Evolutionary conservation across 2,113 vertebrate genomes (phyloP), one percentile per base, ranked within the genome.

Genomic region (Cathartes aura): DNA sequence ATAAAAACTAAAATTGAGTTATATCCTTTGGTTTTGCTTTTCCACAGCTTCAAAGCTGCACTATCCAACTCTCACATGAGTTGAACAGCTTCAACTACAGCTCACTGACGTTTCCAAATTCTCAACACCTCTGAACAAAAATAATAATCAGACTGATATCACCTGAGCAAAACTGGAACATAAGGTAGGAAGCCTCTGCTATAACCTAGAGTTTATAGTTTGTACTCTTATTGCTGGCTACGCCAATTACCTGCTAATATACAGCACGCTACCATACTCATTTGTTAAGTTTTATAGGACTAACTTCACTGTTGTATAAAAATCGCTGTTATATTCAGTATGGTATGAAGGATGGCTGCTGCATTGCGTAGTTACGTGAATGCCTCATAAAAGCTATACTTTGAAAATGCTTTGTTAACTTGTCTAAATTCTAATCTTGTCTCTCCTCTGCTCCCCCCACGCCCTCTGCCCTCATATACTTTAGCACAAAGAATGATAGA

Each of bases 331-430:
- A 2, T 20, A 32, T 40, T 82, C 52, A 45, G 5, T 22, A 45
- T 7, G 23, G 24, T 5, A 12, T 8, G 14, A 82, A 63, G 52
- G 68, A n/a, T 11, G 23, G 15, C 2, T 55, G 48, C 12, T 88
- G 43, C 16, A 38, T 23, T 72, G n/a, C 0, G 1, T 7, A 32
- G 36, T 26, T 11, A 30, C 11, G 16, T 1, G 2, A 87, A 30
- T 8, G 3, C 21, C 38, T 89, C 30, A 43, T 4, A 45, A 64
- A 64, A 59, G 26, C 48, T 47, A 1, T 12, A 82, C 4, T 71
- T 56, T 8, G 3, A 66, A 81, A 73, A 7, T 9, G 7, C 24
- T 63, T 56, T 60, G 40, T 30, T 24, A 58, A 36, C 9, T 16
- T 21, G 15, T 22, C 32, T 63, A 7, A 80, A 38, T 36, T 59